Evolutionary conservation across 64 coral and sea anemone species (phyloP), one percentile per base, ranked within the genome.

Genomic region (Orbicella faveolata): DNA sequence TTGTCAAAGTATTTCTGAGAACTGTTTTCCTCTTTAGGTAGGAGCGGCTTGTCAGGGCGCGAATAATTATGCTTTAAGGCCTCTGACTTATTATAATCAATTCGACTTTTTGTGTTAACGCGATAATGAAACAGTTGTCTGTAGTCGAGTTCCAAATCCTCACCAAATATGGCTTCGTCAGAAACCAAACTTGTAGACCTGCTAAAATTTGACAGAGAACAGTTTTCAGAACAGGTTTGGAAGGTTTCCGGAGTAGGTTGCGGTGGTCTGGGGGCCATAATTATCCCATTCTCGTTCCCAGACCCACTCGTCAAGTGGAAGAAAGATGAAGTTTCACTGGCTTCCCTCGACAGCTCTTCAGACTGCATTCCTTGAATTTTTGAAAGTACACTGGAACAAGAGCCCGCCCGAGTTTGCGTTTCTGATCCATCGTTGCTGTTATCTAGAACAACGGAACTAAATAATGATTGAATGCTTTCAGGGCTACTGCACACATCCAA

Each of bases 261-360:
- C 4, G 26, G 79, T 51, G 82, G 63, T 21, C 36, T 70, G 64
- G 79, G 18, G 1, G 21, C 64, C 12, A 16, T 1, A 67, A n/a
- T 20, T 18, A 44, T 66, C 44, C 17, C 81, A 17, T 16, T 77
- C 2, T 77, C 75, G 75, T 77, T 51, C 0, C 75, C 75, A 77
- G 39, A 10, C 75, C 75, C 81, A 20, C 35, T 83, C 63, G 80
- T 83, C 34, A 83, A 64, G 35, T 67, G 61, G 34, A 83, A 83
- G 33, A 84, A 51, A 21, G 66, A 36, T 12, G 16, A 72, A 19
- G 17, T 6, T 23, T 83, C 35, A 4, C 19, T n/a, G 41, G 34
- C 21, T 41, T 35, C 9, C 8, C 16, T 68, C 6, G 4, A 41
- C 39, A 20, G 48, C n/a, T 59, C 77, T 15, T 15, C 11, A 57